Evolutionary conservation across 2,113 vertebrate species (phyloP).

Genomic region (Phalacrocorax aristotelis): DNA sequence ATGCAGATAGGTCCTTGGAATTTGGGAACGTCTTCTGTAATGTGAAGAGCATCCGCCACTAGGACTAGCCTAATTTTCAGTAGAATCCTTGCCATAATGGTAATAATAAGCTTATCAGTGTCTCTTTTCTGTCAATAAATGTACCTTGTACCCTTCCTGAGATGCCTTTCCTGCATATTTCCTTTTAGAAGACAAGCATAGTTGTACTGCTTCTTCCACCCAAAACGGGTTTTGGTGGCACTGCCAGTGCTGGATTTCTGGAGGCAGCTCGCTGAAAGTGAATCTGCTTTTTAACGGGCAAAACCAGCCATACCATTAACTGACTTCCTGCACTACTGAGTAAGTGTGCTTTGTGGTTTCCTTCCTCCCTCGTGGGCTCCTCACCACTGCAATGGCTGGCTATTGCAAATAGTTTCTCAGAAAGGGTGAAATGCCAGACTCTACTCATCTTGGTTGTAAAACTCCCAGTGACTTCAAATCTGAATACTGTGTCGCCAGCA

Average conservation of each 20-base stretch:
- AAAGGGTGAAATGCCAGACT: neutral
- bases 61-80: neutral
- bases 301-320: neutral
- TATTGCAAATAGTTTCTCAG: neutral
- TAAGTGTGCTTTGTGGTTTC: accelerated
- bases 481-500: neutral
- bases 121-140: neutral
- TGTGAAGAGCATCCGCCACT: neutral
- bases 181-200: neutral
- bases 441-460: neutral
- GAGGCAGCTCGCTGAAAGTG: neutral
- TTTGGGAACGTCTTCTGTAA: neutral
- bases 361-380: neutral
- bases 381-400: accelerated
- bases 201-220: neutral
- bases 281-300: accelerated
- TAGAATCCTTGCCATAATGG: neutral
- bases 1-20: neutral
- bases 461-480: neutral
- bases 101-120: neutral
- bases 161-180: neutral
- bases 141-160: neutral
- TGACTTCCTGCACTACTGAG: neutral
- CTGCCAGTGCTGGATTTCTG: neutral
- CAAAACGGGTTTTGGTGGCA: neutral